Percentiles rank a stretch among this genome's conserved stretches.
Evolutionary conservation across 1,140 invertebrate genomes (phyloP).

Genomic region (Meteorus sp.): DNA sequence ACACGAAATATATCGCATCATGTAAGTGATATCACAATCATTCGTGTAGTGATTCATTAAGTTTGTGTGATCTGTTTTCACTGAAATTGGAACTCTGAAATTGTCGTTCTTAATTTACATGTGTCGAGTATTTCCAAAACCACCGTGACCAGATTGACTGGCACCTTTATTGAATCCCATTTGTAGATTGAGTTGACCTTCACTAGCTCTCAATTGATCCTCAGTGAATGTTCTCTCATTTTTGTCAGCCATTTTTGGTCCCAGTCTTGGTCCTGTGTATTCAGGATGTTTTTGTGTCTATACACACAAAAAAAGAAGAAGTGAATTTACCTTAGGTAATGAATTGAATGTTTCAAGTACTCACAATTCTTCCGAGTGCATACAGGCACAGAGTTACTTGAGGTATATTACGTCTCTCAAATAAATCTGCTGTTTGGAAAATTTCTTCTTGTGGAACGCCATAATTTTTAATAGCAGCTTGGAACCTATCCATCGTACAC

Average conservation of each 20-base stretch:
- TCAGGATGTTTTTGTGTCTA: constrained; percentile 94
- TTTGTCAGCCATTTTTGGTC: constrained; percentile 94
- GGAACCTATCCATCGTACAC: constrained; percentile 69
- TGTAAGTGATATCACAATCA: no score
- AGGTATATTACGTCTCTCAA: constrained; percentile 93
- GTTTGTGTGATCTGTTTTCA: neutral
- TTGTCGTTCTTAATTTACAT: constrained; percentile 67
- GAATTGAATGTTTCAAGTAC: constrained; percentile 46
- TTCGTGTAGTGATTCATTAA: neutral
- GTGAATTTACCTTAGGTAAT: neutral
- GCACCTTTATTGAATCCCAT: constrained; percentile 96
- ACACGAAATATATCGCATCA: no score
- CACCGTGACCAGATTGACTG: constrained; percentile 81
- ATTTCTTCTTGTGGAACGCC: constrained; percentile 96
- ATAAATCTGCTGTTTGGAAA: constrained; percentile 98
- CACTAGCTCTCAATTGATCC: constrained; percentile 88
- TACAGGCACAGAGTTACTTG: constrained; percentile 93
- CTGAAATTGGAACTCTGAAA: constrained; percentile 20
- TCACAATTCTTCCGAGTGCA: constrained; percentile 85
- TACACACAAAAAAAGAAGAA: constrained; percentile 15
- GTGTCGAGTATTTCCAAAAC: constrained; percentile 94
- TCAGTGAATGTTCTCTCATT: constrained; percentile 92
- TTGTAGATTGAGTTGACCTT: constrained; percentile 90
- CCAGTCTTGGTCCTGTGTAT: constrained; percentile 84
- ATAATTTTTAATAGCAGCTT: constrained; percentile 89